phyloP scores from a whole-genome alignment of 64 coral and sea anemone genomes.

The Actinia tenebrosa region DNA sequence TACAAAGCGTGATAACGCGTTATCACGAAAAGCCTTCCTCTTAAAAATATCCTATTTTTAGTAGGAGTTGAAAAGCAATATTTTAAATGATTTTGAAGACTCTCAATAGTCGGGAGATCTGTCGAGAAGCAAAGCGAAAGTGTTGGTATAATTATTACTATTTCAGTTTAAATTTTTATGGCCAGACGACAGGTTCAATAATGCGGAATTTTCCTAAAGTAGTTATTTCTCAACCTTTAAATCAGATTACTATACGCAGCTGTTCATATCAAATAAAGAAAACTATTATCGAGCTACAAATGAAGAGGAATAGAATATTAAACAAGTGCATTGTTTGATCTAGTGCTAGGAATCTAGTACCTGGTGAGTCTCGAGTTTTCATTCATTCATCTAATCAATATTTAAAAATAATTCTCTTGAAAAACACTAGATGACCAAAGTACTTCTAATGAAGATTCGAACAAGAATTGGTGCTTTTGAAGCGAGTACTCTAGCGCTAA shows the following conservation, averaged over 20 bases:
- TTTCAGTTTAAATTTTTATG: neutral
- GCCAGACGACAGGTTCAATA: neutral
- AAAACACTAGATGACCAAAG: neutral
- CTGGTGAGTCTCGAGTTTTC: neutral
- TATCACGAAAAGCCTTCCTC: neutral
- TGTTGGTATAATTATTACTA: neutral
- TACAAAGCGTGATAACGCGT: neutral
- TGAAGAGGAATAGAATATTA: slow-evolving; percentile 8
- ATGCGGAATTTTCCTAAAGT: neutral
- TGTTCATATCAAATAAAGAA: slow-evolving; percentile 8
- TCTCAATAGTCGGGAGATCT: neutral
- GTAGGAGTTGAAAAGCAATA: neutral
- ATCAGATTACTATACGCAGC: slow-evolving; percentile 5
- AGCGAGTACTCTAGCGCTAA: neutral
- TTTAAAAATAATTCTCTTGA: neutral
- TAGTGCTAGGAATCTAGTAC: neutral
- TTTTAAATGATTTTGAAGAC: neutral
- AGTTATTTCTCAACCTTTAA: neutral
- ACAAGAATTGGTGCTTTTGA: neutral
- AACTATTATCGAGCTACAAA: neutral
- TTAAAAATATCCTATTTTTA: neutral
- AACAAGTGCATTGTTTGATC: neutral
- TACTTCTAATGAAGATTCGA: slow-evolving; percentile 8
- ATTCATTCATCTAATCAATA: neutral
- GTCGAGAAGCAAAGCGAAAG: neutral